Evolutionary conservation across 2,888 invertebrate genomes (phyloP), one percentile per base, ranked within the genome.

Genomic region (Habroteleia sp.): DNA sequence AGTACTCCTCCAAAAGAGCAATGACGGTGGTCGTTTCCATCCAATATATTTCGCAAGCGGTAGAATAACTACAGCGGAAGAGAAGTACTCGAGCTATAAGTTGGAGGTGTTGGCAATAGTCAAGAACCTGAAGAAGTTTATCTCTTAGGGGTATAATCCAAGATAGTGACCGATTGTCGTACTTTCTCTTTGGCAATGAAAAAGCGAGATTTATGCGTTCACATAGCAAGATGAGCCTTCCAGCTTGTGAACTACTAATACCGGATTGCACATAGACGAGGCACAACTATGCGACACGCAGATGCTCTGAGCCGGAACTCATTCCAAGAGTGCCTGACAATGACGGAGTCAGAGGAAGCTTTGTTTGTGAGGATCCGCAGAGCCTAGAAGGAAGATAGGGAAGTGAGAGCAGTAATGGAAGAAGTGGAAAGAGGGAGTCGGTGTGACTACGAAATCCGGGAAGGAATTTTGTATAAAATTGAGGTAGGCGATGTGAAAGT

Each of bases 121-220:
- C 3, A 27, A 7, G 7, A 7, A 3, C 1, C 27, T 27, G 27
- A 4, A 27, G 7, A 4, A 27, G 27, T 27, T 7, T 27, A 27
- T 7, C 27, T 27, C 7, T 7, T 27, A 1, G 27, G 27, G 7
- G 27, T 27, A 7, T 7, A 3, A 1, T 27, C 7, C 7, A 27
- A 27, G 7, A 27, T 27, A 20, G 20, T 20, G 3, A 20, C 2
- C 4, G 20, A 20, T 4, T 20, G 20, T 20, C 56, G 23, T 0
- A 44, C 46, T n/a, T 66, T 66, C 23, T 14, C 44, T 3, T 27
- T 56, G 2, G 56, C 56, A 1, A 54, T 54, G 41, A 42, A 20
- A 4, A 54, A 65, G 20, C 10, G 14, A 11, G 52, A 65, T 41
- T 29, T 65, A n/a, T 54, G 52, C 17, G 41, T 65, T 10, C 65